Base-by-base conservation (phyloP, 2,113 vertebrate species). In the Mola mola region DNA sequence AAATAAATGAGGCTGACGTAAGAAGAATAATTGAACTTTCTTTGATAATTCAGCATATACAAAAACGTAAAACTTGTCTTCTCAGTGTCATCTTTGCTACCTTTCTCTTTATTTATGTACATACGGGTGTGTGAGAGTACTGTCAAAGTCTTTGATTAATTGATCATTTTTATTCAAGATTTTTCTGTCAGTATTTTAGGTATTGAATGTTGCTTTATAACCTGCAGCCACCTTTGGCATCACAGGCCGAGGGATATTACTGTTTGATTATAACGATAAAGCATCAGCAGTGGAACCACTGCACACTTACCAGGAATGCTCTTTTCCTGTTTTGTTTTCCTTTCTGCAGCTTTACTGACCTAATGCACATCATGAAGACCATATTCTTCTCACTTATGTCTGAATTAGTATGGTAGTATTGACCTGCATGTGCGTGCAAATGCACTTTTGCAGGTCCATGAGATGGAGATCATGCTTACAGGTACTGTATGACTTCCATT, bases 401-500 rank as follows among this genome's bases (percentile, higher is more conserved):
- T 76, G 43, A 48, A 57, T 81, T 69, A 60, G 57, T 72, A 29
- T 66, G 63, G 62, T 63, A 59, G 47, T 87, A 89, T 87, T 70
- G 78, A 79, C 25, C 65, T 38, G 75, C 52, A 63, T 78, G 69
- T 50, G 38, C 28, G 43, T 26, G 34, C 66, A 77, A 82, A 79
- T 64, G 71, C 79, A 78, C 73, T 58, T 71, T 71, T 78, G 34
- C 37, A 41, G 72, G 76, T 66, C 81, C 61, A 22, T 75, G 48
- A n/a, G 64, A 63, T 65, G 55, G 75, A 77, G 69, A 80, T 83
- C 84, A 79, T 85, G 85, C 87, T 91, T 87, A 81, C 89, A 92
- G 90, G 90, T 92, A 90, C 75, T 82, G 83, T 90, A 89, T 88
- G 88, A 88, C 85, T 92, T 91, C 86, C 85, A 90, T 92, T 93